A percentile compares a stretch with the other conserved stretches of the same genome.
phyloP scores from a whole-genome alignment of 1,140 invertebrate genomes.

The Lucilia cuprina region DNA sequence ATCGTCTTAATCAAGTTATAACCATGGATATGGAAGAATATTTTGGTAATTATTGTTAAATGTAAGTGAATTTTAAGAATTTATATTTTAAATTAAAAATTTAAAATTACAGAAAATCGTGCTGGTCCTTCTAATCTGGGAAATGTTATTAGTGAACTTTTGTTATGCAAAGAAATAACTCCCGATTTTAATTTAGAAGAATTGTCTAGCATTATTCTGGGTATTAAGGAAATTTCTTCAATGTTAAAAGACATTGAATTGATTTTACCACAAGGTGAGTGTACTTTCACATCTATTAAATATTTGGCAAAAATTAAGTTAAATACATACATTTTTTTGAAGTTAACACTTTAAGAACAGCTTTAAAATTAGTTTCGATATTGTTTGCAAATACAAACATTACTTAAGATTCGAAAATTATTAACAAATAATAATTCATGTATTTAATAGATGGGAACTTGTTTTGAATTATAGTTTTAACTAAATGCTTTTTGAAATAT shows the following conservation, averaged over 20 bases:
- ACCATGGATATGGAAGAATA: constrained; percentile 90
- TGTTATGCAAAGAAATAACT: constrained; percentile 86
- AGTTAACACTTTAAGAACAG: too few relatives aligned
- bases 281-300: too few relatives aligned
- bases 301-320: too few relatives aligned
- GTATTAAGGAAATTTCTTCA: constrained; percentile 78
- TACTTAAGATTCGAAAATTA: too few relatives aligned
- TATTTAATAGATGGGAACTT: too few relatives aligned
- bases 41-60: constrained; percentile 72
- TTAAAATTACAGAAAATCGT: constrained; percentile 73
- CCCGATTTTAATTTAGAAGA: constrained; percentile 90
- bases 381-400: too few relatives aligned
- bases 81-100: not conserved
- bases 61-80: not conserved
- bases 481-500: not conserved
- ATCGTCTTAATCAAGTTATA: constrained; percentile 80
- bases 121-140: constrained; percentile 88
- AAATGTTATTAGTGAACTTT: constrained; percentile 86
- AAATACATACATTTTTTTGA: too few relatives aligned
- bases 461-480: too few relatives aligned
- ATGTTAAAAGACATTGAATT: constrained; percentile 83
- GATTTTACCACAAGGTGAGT: constrained; percentile 81
- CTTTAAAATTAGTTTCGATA: too few relatives aligned
- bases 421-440: too few relatives aligned
- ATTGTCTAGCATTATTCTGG: constrained; percentile 84